Evolutionary conservation across 2,888 invertebrate species (phyloP), one percentile per base, ranked within the genome.

Genomic region (Acrocyrtus sp.): DNA sequence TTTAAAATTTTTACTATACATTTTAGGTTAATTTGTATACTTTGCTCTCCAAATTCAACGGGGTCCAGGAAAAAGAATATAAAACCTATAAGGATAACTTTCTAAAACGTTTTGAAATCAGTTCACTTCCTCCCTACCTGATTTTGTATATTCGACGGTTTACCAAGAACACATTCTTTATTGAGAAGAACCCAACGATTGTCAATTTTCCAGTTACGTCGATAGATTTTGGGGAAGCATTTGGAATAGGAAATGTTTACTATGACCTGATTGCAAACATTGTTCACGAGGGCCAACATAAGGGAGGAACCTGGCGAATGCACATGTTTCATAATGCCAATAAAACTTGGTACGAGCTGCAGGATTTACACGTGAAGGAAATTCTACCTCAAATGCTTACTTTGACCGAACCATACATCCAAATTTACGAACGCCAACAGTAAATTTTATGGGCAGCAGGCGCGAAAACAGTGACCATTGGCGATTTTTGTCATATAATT

Each of bases 311-410:
- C 0, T 98, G 96, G 85, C 89, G 96, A 73, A 94, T 94, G 0
- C 98, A 98, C 84, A 92, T 97, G 54, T 87, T 97, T 51, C 98
- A 98, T 83, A 87, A 88, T 84, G 88, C 88, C 78, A 79, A 79
- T 84, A 93, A 88, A 85, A 95, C 90, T 87, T 96, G 94, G 95
- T 95, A 90, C 82, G 92, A 92, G 83, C 87, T 94, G 86, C 94
- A 94, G 86, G 99, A 99, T 87, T 88, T 99, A 65, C 99, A 99
- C 83, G 98, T 99, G 0, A 96, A 93, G 6, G 97, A 97, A 85
- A 98, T 99, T 82, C 87, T 99, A 70, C 98, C 99, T 3, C 99
- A 99, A 86, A 99, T 99, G 98, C 98, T 99, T 74, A 98, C 99
- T 0, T 87, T 99, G 21, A 98, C 98, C 1, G 99, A 99, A 86